A percentile compares a stretch with the other conserved stretches of the same genome.
These are phyloP conservation scores for Phragmatobia fuliginosa DNA, from an alignment of 2,888 invertebrate genomes.

Conservation along the genomic window DNA sequence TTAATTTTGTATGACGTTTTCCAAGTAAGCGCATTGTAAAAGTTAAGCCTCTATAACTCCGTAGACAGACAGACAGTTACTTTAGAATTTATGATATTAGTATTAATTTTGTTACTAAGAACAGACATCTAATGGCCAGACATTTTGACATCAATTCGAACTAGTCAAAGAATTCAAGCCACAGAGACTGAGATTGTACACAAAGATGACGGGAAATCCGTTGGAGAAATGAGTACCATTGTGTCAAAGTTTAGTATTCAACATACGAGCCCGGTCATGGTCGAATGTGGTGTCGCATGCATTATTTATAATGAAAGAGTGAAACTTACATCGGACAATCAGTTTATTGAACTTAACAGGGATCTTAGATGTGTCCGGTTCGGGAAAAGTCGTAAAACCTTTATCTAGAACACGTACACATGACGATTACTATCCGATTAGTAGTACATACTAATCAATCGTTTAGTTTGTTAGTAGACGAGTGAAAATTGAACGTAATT, in stretches of 20 bases:
- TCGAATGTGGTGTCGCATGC: conserved; percentile 65
- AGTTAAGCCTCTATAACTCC: too few relatives aligned
- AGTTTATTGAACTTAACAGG: conserved; percentile 56
- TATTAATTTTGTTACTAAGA: too few relatives aligned
- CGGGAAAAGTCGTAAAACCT: conserved; percentile 1
- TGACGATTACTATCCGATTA: neutral
- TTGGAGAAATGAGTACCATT: conserved; percentile 70
- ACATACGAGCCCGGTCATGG: conserved; percentile 66
- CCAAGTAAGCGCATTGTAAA: too few relatives aligned
- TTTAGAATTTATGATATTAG: too few relatives aligned
- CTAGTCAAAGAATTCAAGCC: conserved; percentile 11
- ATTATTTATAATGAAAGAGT: conserved; percentile 81
- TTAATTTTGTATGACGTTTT: too few relatives aligned
- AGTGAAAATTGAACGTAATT: neutral
- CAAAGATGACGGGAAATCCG: conserved; percentile 60
- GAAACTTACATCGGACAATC: conserved; percentile 69
- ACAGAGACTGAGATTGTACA: conserved; percentile 46
- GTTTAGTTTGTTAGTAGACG: neutral
- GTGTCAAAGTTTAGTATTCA: conserved; percentile 68
- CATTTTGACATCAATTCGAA: neutral
- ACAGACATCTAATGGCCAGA: too few relatives aligned
- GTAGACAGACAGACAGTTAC: too few relatives aligned
- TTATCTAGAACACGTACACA: neutral
- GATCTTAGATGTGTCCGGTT: conserved; percentile 31
- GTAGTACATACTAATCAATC: neutral